Conservation (phyloP, 2,888 invertebrate genomes). For the Taphrorychus bicolor region DNA sequence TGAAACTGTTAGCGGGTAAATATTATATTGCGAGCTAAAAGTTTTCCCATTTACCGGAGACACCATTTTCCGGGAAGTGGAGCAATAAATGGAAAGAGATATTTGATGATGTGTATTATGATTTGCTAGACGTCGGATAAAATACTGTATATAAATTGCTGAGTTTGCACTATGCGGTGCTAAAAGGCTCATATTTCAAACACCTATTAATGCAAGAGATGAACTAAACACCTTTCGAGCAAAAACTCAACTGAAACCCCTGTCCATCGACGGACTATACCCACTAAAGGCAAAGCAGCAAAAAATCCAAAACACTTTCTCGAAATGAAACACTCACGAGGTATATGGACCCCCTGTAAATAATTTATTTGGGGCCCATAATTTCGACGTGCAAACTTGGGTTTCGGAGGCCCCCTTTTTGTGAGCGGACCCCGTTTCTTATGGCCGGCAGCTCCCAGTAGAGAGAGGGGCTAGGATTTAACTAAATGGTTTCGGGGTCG, state of each 20-base stretch:
- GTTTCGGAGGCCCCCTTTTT: slow-evolving; percentile 4
- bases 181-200: too few relatives aligned
- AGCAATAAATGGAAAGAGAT: not conserved
- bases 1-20: slow-evolving; percentile 10
- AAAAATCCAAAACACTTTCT: slow-evolving; percentile 6
- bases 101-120: not conserved
- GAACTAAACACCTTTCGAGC: too few relatives aligned
- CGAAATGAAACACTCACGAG: slow-evolving; percentile 6
- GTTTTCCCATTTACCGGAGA: slow-evolving; percentile 5
- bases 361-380: slow-evolving; percentile 13
- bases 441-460: not conserved
- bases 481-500: slow-evolving; percentile 10
- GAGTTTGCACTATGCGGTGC: too few relatives aligned
- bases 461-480: slow-evolving; percentile 11
- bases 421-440: slow-evolving; percentile 3
- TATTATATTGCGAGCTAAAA: slow-evolving; percentile 15
- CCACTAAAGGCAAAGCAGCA: not conserved
- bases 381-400: slow-evolving; percentile 7
- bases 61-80: not conserved
- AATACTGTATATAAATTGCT: not conserved
- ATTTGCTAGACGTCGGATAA: not conserved
- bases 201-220: too few relatives aligned
- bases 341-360: slow-evolving; percentile 7
- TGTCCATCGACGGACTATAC: not conserved
- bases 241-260: not conserved